Percentiles rank a stretch among this genome's conserved stretches.
These are phyloP conservation scores for Patella depressa DNA, from an alignment of 2,888 invertebrate species.

Conservation along the genomic window DNA sequence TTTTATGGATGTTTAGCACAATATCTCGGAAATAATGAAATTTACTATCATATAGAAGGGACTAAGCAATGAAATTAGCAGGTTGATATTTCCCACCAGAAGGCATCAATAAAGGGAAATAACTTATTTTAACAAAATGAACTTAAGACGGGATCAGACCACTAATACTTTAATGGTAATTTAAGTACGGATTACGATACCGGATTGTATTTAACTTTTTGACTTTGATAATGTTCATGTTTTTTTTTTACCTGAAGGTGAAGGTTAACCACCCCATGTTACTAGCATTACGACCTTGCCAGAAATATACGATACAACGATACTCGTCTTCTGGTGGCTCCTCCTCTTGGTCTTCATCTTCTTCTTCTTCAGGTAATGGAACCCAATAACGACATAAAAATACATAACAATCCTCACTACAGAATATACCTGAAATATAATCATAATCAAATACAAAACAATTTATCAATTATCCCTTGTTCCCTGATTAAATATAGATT, in stretches of 20 bases:
- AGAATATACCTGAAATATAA: constrained; percentile 79
- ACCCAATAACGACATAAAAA: constrained; percentile 97
- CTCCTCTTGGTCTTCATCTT: constrained; percentile 75
- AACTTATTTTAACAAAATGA: not conserved
- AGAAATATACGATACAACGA: constrained; percentile 99
- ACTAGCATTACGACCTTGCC: constrained; percentile 95
- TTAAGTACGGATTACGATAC: not conserved
- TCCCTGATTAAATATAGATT: too few species aligned
- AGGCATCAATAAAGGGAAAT: not conserved
- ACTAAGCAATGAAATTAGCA: not conserved
- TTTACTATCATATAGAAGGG: not conserved
- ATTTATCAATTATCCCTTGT: too few species aligned
- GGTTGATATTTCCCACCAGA: not conserved
- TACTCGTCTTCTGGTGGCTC: constrained; percentile 78
- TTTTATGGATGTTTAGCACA: too few species aligned
- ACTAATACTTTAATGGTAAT: too few species aligned
- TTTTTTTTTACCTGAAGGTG: constrained; percentile 83
- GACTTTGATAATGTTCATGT: too few species aligned
- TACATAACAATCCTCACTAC: constrained; percentile 96
- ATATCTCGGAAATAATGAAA: too few species aligned
- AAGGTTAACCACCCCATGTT: constrained; percentile 99
- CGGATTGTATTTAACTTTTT: not conserved
- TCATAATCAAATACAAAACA: not conserved
- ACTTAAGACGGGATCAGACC: not conserved
- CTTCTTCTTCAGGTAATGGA: constrained; percentile 73